Conservation (phyloP, 2,888 invertebrate genomes). For the Elmis aenea region DNA sequence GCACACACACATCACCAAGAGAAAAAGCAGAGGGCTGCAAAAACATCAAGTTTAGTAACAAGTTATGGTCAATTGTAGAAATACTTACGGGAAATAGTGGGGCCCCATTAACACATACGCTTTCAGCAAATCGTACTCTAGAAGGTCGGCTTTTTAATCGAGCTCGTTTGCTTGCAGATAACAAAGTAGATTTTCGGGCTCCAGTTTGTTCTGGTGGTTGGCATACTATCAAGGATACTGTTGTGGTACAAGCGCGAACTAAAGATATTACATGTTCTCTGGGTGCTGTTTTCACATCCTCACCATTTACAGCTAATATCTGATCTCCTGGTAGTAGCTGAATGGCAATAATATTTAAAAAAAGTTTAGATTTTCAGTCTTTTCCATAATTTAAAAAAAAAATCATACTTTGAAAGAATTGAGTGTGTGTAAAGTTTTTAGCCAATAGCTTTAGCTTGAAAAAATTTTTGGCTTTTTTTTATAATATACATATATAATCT, state of each 20-base stretch:
- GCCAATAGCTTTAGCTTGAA: too few relatives aligned
- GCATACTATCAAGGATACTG: slow-evolving; percentile 74
- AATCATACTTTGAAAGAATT: too few relatives aligned
- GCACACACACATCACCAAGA: slow-evolving; percentile 74
- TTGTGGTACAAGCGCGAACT: slow-evolving; percentile 74
- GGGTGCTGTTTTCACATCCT: slow-evolving; percentile 80
- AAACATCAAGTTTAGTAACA: slow-evolving; percentile 5
- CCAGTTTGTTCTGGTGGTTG: slow-evolving; percentile 63
- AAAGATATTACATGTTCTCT: slow-evolving; percentile 85
- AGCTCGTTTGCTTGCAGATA: slow-evolving; percentile 84
- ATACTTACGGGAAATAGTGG: slow-evolving; percentile 69
- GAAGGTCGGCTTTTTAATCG: slow-evolving; percentile 75
- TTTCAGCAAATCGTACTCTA: slow-evolving; percentile 83
- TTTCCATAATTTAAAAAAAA: too few relatives aligned
- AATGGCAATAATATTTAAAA: slow-evolving; percentile 24
- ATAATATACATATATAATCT: too few relatives aligned
- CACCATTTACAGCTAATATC: slow-evolving; percentile 84
- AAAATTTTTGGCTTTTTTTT: too few relatives aligned
- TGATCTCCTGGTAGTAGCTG: slow-evolving; percentile 85
- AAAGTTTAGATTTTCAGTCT: too few relatives aligned
- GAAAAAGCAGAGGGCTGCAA: slow-evolving; percentile 79
- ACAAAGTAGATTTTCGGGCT: slow-evolving; percentile 72
- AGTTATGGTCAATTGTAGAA: background rate
- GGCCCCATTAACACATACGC: slow-evolving; percentile 80
- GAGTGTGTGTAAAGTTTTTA: too few relatives aligned